These are phyloP conservation scores for Pristionchus fissidentatus DNA, from an alignment of 2,888 invertebrate genomes.

Conservation along the genomic window DNA sequence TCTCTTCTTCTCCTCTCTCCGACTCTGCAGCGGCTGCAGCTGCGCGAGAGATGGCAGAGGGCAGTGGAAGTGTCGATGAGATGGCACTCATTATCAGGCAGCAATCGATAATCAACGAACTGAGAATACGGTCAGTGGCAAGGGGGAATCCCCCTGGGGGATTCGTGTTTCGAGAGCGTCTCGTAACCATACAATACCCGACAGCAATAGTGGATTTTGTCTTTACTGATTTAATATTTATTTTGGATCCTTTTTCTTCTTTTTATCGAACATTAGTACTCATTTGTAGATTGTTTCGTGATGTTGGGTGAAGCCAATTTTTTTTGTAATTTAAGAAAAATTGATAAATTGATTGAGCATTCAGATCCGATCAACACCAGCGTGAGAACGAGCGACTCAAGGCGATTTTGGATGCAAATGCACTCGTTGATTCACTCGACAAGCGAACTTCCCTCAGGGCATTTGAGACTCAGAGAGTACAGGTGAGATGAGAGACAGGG, in stretches of 20 bases:
- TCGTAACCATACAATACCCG: too few species aligned
- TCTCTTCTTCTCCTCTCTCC: neutral
- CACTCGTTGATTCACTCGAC: conserved; percentile 61
- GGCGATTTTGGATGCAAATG: conserved; percentile 60
- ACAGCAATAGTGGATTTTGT: too few species aligned
- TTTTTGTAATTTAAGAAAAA: neutral
- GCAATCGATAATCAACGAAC: conserved; percentile 63
- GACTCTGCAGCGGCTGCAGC: neutral
- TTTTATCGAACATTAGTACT: neutral
- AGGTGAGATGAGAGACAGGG: conserved; percentile 41
- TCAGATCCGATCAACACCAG: conserved; percentile 57
- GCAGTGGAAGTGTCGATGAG: conserved; percentile 57
- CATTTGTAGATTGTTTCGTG: neutral
- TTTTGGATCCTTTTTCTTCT: neutral
- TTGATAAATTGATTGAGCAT: conserved; percentile 5
- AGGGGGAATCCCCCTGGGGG: too few species aligned
- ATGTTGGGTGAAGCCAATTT: neutral
- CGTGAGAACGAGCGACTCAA: conserved; percentile 63
- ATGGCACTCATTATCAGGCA: conserved; percentile 64
- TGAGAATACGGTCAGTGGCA: conserved; percentile 47
- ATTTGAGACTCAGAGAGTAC: conserved; percentile 55
- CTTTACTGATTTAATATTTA: conserved; percentile 24
- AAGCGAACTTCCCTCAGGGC: conserved; percentile 59
- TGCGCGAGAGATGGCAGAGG: neutral
- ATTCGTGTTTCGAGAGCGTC: too few species aligned